Conservation (phyloP, 2,797 vertebrate species). For the Alcedo atthis region DNA sequence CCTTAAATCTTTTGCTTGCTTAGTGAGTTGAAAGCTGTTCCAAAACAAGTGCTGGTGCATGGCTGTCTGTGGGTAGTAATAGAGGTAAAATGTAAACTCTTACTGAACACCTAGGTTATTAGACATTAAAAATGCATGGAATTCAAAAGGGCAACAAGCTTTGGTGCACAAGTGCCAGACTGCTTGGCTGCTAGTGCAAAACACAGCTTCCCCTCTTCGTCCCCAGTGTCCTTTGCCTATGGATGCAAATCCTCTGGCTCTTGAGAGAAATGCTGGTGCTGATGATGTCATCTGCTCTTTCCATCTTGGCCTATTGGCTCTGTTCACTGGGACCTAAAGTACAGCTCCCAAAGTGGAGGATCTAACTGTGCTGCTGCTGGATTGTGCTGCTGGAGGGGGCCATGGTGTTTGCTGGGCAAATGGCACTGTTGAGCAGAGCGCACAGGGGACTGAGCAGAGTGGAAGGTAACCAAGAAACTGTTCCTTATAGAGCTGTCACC, state of each 20-base stretch:
- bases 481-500: no score
- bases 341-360: no score
- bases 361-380: no score
- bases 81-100: slow-evolving; percentile 31
- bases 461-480: no score
- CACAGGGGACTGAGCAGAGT: no score
- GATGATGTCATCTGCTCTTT: background rate
- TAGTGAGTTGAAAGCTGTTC: background rate
- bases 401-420: no score
- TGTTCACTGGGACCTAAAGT: background rate
- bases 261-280: background rate
- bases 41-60: background rate
- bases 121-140: slow-evolving; percentile 56
- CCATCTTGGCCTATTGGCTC: background rate
- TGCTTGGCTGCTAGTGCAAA: slow-evolving; percentile 20
- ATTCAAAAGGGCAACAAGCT: background rate
- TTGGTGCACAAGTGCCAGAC: background rate
- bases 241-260: background rate
- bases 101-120: slow-evolving; percentile 36
- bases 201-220: background rate
- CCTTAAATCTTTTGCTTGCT: background rate
- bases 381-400: no score
- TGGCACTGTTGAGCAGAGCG: no score
- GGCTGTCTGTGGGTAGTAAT: background rate
- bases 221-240: background rate